These are phyloP conservation scores for Orientallactaga sibirica DNA, from an alignment of 2,797 vertebrate genomes.

Conservation along the genomic window DNA sequence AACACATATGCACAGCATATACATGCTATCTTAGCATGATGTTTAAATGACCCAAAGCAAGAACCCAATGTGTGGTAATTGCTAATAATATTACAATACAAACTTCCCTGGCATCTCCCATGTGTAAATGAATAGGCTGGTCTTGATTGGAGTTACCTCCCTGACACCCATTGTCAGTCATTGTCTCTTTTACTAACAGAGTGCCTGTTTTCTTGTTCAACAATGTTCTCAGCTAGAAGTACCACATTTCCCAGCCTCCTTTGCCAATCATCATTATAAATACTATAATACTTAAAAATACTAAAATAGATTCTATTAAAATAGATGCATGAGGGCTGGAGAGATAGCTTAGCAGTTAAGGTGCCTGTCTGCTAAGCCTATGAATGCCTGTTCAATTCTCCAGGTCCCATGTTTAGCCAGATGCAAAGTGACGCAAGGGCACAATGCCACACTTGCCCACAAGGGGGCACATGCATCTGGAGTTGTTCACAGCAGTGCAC, in stretches of 20 bases:
- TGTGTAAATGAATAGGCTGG: neutral
- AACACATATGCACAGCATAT: too few species aligned
- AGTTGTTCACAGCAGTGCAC: too few species aligned
- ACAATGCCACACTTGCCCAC: too few species aligned
- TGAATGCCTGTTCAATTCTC: too few species aligned
- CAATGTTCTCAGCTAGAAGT: neutral
- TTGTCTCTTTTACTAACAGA: neutral
- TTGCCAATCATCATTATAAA: neutral
- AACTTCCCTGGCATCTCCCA: neutral
- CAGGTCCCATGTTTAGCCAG: too few species aligned
- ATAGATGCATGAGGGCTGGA: neutral
- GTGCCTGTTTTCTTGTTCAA: neutral
- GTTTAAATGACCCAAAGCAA: neutral
- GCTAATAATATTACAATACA: neutral
- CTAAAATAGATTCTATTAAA: neutral
- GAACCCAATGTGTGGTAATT: neutral
- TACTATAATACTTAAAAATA: too few species aligned
- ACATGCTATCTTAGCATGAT: neutral
- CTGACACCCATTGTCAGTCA: neutral
- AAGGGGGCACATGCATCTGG: too few species aligned
- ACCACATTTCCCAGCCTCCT: neutral
- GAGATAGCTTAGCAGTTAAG: too few species aligned
- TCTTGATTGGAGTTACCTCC: neutral
- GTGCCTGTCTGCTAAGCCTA: too few species aligned
- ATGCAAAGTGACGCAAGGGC: too few species aligned